Percentiles rank a stretch among this genome's conserved stretches.
Conservation (phyloP, 2,888 invertebrate species). For the Ennomos erosarius region DNA sequence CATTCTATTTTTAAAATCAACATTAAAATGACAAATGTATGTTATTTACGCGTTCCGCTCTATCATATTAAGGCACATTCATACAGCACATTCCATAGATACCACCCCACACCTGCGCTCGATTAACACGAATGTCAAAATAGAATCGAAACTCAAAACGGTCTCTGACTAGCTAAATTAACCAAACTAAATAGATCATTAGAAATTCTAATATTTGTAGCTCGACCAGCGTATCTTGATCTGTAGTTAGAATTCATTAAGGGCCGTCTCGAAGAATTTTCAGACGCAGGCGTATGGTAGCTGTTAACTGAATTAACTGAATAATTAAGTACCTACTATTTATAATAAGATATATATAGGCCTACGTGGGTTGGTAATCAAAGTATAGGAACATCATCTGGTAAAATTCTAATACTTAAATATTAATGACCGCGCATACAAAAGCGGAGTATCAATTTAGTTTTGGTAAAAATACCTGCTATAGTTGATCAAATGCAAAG, state of each 20-base stretch:
- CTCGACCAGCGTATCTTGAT: conserved; percentile 8
- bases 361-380: too few species aligned
- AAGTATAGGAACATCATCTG: too few species aligned
- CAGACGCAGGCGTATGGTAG: too few species aligned
- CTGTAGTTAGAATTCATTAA: background rate
- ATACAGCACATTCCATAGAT: conserved; percentile 54
- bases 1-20: conserved; percentile 34
- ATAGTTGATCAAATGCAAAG: too few species aligned
- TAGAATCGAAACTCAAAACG: conserved; percentile 70
- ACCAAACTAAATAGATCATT: conserved; percentile 56
- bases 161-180: conserved; percentile 66
- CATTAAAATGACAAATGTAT: conserved; percentile 49
- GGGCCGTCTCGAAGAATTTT: background rate
- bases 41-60: conserved; percentile 21
- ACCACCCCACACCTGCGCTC: conserved; percentile 70
- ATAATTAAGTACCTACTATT: too few species aligned
- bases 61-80: conserved; percentile 42
- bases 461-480: background rate
- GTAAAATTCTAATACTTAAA: too few species aligned
- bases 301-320: too few species aligned
- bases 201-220: conserved; percentile 18
- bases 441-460: background rate
- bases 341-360: too few species aligned
- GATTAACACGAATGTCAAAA: conserved; percentile 82
- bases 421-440: background rate